These are phyloP conservation scores for Pogonomyrmex californicus DNA, from an alignment of 1,140 invertebrate genomes.

Conservation along the genomic window DNA sequence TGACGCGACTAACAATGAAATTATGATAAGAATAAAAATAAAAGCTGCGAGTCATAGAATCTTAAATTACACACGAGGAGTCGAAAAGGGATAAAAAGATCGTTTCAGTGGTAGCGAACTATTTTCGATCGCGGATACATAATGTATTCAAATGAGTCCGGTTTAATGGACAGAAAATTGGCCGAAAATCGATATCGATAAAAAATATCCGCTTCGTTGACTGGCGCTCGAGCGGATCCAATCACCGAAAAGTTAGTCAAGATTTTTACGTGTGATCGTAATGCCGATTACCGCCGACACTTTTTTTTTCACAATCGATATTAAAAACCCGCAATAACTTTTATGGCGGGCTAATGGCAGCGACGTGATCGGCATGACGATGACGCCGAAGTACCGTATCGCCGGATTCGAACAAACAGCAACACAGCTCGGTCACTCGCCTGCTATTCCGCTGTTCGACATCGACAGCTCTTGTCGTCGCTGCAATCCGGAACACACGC, in stretches of 20 bases:
- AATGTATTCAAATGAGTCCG: conserved; percentile 19
- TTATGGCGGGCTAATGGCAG: background rate
- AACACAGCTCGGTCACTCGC: conserved; percentile 21
- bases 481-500: conserved; percentile 1
- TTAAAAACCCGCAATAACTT: conserved; percentile 28
- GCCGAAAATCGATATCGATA: background rate
- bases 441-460: conserved; percentile 21
- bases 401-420: background rate
- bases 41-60: background rate
- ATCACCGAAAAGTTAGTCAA: conserved; percentile 13
- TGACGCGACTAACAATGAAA: background rate
- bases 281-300: background rate
- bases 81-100: background rate
- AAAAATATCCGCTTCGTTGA: background rate
- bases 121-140: conserved; percentile 2
- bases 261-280: background rate
- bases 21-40: background rate
- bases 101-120: background rate
- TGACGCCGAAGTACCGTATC: background rate
- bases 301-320: background rate
- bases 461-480: conserved; percentile 1
- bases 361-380: background rate
- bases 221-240: background rate
- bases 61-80: background rate
- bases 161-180: conserved; percentile 35